A percentile compares a stretch with the other conserved stretches of the same genome.
phyloP scores from a whole-genome alignment of 2,797 vertebrate genomes.

The Halcyon smyrnensis region DNA sequence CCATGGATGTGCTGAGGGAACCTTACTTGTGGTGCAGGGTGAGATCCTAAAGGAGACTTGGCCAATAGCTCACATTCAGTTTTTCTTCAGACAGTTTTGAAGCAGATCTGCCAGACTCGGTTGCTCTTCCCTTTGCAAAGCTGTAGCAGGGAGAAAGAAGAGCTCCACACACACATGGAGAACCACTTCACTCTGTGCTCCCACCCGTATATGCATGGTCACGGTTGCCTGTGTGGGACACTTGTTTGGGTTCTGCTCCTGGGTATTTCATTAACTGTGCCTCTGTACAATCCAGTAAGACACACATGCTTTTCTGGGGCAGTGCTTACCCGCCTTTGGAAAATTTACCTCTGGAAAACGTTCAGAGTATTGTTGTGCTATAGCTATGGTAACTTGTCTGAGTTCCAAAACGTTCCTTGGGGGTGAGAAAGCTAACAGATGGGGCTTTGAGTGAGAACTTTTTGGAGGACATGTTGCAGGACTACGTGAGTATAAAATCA shows the following conservation, averaged over 20 bases:
- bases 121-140: not conserved
- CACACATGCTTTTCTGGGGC: rapidly evolving
- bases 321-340: not conserved
- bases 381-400: not conserved
- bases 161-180: rapidly evolving
- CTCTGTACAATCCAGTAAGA: not conserved
- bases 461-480: not conserved
- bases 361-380: not conserved
- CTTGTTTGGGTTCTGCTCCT: not conserved
- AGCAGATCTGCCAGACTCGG: not conserved
- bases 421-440: not conserved
- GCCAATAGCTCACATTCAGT: not conserved
- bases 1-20: not conserved
- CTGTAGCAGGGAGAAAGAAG: not conserved
- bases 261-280: not conserved
- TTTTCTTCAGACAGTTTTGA: not conserved
- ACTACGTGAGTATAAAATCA: not conserved
- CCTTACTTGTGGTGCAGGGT: not conserved
- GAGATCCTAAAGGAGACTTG: not conserved
- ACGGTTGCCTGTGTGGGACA: not conserved
- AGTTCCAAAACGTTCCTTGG: not conserved
- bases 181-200: not conserved
- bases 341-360: not conserved
- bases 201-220: not conserved
- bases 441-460: not conserved